Base-by-base conservation (phyloP, 2,888 invertebrate genomes). In the Drosophila trichaetosa region DNA sequence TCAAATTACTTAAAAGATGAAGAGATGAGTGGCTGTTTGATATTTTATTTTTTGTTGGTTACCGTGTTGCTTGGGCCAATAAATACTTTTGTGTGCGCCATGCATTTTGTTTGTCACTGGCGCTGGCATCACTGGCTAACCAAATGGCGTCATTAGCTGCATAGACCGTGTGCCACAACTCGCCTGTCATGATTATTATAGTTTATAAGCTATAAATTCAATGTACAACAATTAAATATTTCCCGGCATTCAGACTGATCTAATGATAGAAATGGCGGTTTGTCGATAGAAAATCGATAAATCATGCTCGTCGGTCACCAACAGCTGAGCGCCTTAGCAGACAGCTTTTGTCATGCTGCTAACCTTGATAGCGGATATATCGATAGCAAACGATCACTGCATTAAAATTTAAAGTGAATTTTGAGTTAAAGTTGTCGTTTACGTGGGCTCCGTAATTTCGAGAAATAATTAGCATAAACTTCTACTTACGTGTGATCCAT, bases 31-130 rank as follows among this genome's bases (percentile, higher is more conserved):
- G 29, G 4, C 8, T n/a, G 33, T 1, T 29, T 1, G 5, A 33
- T 8, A 1, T 8, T 27, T 34, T 24, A 24, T 36, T 8, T 1
- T 2, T 1, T 11, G 38, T 21, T 0, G 36, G 36, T 53, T 62
- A 87, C 91, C 69, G 52, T 2, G 79, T 65, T 33, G 77, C 63
- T 1, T 87, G 73, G 0, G 69, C 69, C n/a, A 90, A 49, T 7
- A 91, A 6, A 21, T 87, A 5, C 4, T 71, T 67, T 46, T 90
- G 89, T 2, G 66, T 34, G 0, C 91, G 84, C 91, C 91, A 91
- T 5, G 80, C 83, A 18, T 77, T 69, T 27, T 68, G 63, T 49
- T 72, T 76, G 0, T 62, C 51, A 4, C 52, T 52, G n/a, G n/a
- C 53, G n/a, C 31, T 69, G 0, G 63, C 7, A 8, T 62, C 11